These are phyloP conservation scores for Cyprinodon diabolis DNA, from an alignment of 2,797 vertebrate genomes.

Conservation along the genomic window DNA sequence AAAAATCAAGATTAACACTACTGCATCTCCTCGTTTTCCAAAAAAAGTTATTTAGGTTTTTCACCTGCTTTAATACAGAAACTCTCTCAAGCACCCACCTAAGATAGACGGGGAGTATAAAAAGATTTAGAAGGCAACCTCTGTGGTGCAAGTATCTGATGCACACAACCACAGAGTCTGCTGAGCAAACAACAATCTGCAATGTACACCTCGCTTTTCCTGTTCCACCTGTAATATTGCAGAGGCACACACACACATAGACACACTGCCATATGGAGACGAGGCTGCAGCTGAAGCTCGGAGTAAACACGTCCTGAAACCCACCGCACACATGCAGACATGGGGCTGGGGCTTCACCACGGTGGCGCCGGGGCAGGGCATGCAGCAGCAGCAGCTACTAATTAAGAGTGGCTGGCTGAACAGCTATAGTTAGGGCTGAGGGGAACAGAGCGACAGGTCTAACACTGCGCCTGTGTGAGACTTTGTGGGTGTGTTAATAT, in stretches of 20 bases:
- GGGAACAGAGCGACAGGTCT: constrained; percentile 72
- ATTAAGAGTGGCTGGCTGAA: constrained; percentile 75
- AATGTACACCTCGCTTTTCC: constrained; percentile 4
- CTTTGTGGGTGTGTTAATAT: constrained; percentile 24
- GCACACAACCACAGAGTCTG: constrained; percentile 23
- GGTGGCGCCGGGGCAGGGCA: constrained; percentile 74
- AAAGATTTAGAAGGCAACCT: constrained; percentile 13
- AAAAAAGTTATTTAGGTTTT: constrained; percentile 30
- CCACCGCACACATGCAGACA: constrained; percentile 42
- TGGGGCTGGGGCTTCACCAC: constrained; percentile 71
- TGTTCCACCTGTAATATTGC: constrained; percentile 36
- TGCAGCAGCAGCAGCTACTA: constrained; percentile 74
- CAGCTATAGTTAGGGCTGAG: constrained; percentile 68
- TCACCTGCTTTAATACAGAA: constrained; percentile 25
- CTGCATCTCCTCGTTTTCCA: constrained; percentile 23
- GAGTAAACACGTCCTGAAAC: constrained; percentile 49
- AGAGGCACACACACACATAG: not conserved
- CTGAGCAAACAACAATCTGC: constrained; percentile 12
- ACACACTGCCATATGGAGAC: not conserved
- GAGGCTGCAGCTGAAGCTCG: constrained; percentile 26
- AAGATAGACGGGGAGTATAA: constrained; percentile 25
- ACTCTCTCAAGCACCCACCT: constrained; percentile 19
- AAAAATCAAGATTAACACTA: constrained; percentile 11
- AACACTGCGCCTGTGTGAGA: constrained; percentile 56
- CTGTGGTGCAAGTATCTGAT: constrained; percentile 16